Conservation (phyloP, 2,113 vertebrate species). For the Eidolon helvum region DNA sequence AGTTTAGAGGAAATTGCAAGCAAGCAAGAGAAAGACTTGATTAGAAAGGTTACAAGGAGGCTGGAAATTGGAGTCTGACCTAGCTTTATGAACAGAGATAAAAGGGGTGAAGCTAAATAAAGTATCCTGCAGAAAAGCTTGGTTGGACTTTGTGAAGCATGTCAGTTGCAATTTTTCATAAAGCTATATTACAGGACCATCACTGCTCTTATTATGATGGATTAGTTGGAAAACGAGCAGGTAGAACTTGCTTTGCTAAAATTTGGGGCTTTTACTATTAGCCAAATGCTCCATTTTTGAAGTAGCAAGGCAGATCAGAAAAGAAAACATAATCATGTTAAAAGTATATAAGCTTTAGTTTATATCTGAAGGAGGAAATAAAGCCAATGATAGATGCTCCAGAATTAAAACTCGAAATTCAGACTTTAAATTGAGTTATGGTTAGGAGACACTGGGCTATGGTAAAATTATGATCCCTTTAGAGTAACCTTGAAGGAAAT, state of each 20-base stretch:
- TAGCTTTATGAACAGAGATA: conserved; percentile 53
- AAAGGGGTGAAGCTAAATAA: conserved; percentile 57
- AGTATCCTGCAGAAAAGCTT: conserved; percentile 23
- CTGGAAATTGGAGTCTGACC: conserved; percentile 39
- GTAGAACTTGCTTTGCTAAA: conserved; percentile 14
- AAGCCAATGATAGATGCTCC: background rate
- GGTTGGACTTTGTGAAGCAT: conserved; percentile 31
- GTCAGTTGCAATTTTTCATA: conserved; percentile 60
- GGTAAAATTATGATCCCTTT: conserved; percentile 66
- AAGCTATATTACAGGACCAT: conserved; percentile 31
- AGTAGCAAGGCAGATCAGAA: background rate
- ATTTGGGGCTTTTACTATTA: background rate
- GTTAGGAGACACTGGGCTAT: conserved; percentile 47
- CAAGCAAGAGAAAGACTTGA: background rate
- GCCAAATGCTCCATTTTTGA: conserved; percentile 30
- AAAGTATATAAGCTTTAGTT: background rate
- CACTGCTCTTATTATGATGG: conserved; percentile 17
- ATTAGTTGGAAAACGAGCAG: conserved; percentile 32
- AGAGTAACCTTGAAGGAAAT: conserved; percentile 58
- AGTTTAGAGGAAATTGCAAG: background rate
- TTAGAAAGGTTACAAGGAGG: conserved; percentile 50
- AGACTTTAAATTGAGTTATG: conserved; percentile 57
- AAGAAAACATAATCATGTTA: background rate
- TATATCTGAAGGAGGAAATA: conserved; percentile 21
- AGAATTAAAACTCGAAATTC: conserved; percentile 59